These are phyloP conservation scores for Spatulosminthurus flaviceps DNA, from an alignment of 2,888 invertebrate species.

Conservation along the genomic window DNA sequence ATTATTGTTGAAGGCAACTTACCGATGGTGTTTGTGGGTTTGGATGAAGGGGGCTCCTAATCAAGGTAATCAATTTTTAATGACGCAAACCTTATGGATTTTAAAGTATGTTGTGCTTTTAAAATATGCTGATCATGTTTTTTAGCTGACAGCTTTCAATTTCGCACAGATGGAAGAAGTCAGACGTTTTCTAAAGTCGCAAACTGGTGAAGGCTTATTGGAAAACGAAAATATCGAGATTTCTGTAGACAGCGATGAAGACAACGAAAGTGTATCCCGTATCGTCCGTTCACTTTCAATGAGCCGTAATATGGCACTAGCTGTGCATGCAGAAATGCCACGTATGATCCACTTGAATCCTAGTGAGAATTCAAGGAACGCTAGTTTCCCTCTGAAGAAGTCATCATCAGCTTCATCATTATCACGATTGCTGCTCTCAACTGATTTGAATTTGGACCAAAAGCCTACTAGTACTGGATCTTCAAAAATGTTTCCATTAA, in stretches of 20 bases:
- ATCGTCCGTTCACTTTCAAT: slow-evolving; percentile 56
- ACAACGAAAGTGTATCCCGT: background rate
- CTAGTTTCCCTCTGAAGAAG: slow-evolving; percentile 20
- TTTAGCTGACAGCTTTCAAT: no score
- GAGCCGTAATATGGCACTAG: slow-evolving; percentile 56
- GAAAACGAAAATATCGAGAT: no score
- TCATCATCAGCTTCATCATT: slow-evolving; percentile 53
- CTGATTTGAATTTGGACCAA: background rate
- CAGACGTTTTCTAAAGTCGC: no score
- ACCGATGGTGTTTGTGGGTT: no score
- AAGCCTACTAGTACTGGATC: background rate
- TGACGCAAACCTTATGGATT: no score
- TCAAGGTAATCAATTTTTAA: no score
- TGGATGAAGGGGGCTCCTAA: no score
- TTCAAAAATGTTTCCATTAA: background rate
- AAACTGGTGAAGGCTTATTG: no score
- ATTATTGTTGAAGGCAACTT: no score
- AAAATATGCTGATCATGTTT: no score
- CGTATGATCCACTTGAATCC: slow-evolving; percentile 55
- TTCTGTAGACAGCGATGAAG: background rate
- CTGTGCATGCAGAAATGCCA: slow-evolving; percentile 57
- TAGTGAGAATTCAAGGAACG: slow-evolving; percentile 21
- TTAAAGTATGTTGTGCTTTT: no score
- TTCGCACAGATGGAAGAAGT: no score
- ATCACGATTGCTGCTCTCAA: background rate